Conservation (phyloP, 2,113 vertebrate genomes). For the Genyomyrus donnyi region DNA sequence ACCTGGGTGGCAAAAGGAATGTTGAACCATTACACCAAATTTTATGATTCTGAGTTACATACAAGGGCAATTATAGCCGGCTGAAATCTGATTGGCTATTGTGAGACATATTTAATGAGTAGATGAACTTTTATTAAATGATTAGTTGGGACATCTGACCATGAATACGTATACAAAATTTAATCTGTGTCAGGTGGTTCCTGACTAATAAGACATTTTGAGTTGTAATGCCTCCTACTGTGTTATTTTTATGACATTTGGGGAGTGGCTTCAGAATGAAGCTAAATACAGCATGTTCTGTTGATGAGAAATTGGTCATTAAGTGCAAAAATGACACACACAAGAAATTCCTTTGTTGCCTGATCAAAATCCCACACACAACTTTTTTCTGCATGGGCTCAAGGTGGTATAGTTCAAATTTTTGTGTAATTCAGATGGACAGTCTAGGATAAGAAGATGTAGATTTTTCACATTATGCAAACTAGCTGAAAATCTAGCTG, state of each 20-base stretch:
- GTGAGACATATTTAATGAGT: not conserved
- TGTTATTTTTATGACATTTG: too few relatives aligned
- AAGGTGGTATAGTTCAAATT: not conserved
- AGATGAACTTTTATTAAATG: not conserved
- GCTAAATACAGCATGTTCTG: not conserved
- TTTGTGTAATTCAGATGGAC: not conserved
- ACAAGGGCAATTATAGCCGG: not conserved
- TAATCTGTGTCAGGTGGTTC: not conserved
- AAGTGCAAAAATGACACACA: not conserved
- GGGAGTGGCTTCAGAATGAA: too few relatives aligned
- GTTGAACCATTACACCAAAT: not conserved
- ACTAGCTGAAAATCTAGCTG: not conserved
- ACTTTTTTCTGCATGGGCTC: not conserved
- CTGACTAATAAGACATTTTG: not conserved
- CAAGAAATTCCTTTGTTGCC: not conserved
- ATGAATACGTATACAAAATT: not conserved
- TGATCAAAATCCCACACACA: not conserved
- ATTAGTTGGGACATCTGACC: not conserved
- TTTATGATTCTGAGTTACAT: not conserved
- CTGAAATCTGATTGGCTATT: not conserved
- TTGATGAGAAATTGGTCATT: not conserved
- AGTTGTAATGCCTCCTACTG: too few relatives aligned
- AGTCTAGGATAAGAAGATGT: not conserved
- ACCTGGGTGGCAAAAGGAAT: not conserved
- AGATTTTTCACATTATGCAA: not conserved